Percentiles rank a stretch among this genome's conserved stretches.
Conservation (phyloP, 2,113 vertebrate species). For the Gobiocypris rarus region DNA sequence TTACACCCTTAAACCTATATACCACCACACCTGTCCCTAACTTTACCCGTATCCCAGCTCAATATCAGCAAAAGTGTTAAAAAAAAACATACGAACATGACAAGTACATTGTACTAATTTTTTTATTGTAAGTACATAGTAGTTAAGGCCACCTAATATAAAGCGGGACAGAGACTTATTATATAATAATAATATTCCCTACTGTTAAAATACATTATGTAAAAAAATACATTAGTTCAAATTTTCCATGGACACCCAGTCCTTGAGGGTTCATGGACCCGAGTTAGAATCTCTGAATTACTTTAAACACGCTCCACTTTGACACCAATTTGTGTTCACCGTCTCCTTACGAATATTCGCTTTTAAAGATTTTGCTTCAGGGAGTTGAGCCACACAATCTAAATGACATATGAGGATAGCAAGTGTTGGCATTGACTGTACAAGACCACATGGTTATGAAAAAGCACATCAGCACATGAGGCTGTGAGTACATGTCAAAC, state of each 20-base stretch:
- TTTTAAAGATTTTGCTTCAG: constrained; percentile 26
- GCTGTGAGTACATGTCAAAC: constrained; percentile 9
- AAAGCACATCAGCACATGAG: neutral
- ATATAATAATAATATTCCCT: too few species aligned
- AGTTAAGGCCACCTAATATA: too few species aligned
- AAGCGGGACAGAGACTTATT: too few species aligned
- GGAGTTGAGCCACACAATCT: neutral
- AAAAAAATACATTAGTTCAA: too few species aligned
- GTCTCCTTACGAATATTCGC: neutral
- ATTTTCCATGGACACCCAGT: neutral
- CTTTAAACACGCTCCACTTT: constrained; percentile 13
- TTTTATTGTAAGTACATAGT: too few species aligned
- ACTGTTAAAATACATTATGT: neutral
- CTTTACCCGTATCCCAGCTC: too few species aligned
- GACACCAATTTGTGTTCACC: neutral
- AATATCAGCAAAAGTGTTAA: too few species aligned
- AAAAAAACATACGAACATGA: too few species aligned
- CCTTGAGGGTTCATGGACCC: neutral
- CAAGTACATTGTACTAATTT: too few species aligned
- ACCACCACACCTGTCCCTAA: too few species aligned
- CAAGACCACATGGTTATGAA: neutral
- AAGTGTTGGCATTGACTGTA: constrained; percentile 1
- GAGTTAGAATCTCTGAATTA: neutral
- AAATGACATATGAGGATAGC: neutral
- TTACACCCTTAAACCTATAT: too few species aligned